phyloP scores from a whole-genome alignment of 2,797 vertebrate species.

The Anguilla pacifica region DNA sequence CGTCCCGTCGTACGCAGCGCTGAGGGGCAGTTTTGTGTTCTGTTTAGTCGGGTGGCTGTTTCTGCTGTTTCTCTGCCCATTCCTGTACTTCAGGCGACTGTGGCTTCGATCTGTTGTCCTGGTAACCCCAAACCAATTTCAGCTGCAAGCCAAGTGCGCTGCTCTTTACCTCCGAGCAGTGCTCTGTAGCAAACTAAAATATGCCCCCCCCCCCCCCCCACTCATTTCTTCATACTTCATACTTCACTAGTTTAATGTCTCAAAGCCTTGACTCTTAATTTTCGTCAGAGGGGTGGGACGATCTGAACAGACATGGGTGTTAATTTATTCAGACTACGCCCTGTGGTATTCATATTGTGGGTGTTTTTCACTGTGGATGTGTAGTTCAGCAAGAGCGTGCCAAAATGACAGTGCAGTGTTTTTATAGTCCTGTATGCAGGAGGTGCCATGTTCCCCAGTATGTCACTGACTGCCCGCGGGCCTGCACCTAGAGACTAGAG shows the following conservation, averaged over 20 bases:
- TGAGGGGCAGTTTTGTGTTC: background rate
- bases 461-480: background rate
- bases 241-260: background rate
- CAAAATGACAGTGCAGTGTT: background rate
- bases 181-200: background rate
- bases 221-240: background rate
- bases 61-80: background rate
- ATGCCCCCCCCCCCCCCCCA: background rate
- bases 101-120: background rate
- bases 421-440: background rate
- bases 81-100: background rate
- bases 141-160: background rate
- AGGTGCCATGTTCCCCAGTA: background rate
- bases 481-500: background rate
- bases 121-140: background rate
- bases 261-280: background rate
- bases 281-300: background rate
- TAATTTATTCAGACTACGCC: background rate
- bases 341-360: background rate
- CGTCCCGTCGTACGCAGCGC: background rate
- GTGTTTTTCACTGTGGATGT: background rate
- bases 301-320: background rate
- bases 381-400: background rate
- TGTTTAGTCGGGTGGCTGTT: background rate
- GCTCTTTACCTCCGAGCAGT: background rate